Conservation (phyloP, 2,113 vertebrate species). For the Callipepla californica region DNA sequence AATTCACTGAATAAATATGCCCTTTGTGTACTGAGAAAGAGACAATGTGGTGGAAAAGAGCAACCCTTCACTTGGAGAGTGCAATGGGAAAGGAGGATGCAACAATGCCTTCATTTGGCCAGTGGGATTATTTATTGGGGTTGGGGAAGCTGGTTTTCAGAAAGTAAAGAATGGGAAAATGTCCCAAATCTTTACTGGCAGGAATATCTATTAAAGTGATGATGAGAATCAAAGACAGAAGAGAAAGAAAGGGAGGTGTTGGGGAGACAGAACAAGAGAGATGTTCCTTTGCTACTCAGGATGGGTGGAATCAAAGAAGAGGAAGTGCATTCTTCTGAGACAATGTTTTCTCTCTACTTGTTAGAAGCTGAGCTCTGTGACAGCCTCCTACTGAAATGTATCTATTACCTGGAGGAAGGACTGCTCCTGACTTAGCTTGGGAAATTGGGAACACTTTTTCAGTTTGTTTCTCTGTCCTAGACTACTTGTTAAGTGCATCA, state of each 20-base stretch:
- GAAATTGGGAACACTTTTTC: not conserved
- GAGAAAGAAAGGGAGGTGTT: not conserved
- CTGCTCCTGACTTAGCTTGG: not conserved
- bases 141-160: not conserved
- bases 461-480: not conserved
- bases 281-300: not conserved
- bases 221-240: not conserved
- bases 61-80: not conserved
- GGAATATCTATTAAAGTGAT: not conserved
- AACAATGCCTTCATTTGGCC: not conserved
- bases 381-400: not conserved
- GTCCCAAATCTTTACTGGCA: not conserved
- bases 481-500: not conserved
- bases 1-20: not conserved
- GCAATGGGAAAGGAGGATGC: not conserved
- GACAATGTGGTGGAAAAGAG: not conserved
- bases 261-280: not conserved
- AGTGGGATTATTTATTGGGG: not conserved
- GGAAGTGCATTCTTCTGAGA: not conserved
- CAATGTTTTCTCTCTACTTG: rapidly evolving
- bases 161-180: not conserved
- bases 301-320: not conserved
- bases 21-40: not conserved
- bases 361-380: not conserved
- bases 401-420: not conserved